A percentile compares a stretch with the other conserved stretches of the same genome.
Evolutionary conservation across 2,797 vertebrate species (phyloP).

Genomic region (Hafferia zeledoni): DNA sequence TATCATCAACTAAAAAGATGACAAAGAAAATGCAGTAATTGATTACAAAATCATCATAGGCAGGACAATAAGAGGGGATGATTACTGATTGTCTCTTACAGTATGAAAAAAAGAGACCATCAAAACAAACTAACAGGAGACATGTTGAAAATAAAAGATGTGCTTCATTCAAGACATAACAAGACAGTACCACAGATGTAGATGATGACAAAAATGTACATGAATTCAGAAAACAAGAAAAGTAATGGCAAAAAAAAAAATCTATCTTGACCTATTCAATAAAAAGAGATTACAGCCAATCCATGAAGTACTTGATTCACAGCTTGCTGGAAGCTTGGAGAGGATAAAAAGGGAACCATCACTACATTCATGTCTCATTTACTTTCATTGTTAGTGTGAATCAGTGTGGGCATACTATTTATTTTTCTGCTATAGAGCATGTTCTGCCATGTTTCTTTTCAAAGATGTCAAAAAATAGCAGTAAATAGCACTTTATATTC

Average conservation of each 20-base stretch:
- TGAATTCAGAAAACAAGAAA: background rate
- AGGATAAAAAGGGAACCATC: background rate
- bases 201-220: background rate
- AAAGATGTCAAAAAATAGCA: background rate
- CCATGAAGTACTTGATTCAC: background rate
- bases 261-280: background rate
- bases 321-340: background rate
- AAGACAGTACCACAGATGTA: background rate
- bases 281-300: background rate
- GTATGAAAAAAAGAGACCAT: background rate
- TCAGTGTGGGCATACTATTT: background rate
- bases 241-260: background rate
- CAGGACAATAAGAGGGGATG: background rate
- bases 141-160: background rate
- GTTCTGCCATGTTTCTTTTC: background rate
- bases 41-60: background rate
- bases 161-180: background rate
- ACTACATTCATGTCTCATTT: background rate
- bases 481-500: background rate
- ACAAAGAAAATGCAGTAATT: background rate
- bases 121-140: background rate
- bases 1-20: background rate
- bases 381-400: background rate
- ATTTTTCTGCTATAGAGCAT: background rate
- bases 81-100: background rate